Base-by-base conservation (phyloP, 2,888 invertebrate genomes). In the Nezara viridula region DNA sequence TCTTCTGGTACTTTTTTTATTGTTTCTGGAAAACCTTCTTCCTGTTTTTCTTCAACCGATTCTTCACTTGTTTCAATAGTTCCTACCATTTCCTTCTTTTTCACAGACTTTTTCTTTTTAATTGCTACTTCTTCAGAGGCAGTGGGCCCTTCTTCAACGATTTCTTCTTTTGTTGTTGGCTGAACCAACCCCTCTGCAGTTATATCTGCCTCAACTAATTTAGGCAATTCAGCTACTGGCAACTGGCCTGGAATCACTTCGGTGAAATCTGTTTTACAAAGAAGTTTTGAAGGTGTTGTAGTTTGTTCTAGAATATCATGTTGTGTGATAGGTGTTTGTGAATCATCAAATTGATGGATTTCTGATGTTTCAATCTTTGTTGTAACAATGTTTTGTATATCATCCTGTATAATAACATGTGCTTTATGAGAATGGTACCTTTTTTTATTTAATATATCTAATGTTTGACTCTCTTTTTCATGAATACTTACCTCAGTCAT, bases 121-220 rank as follows among this genome's bases (percentile, higher is more conserved):
- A 92, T 89, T 92, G 92, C 14, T 50, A 81, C 49, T 55, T 89
- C 77, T 52, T 81, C 10, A n/a, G 81, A 24, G 24, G 14, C n/a
- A 14, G 14, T 44, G 16, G 12, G 16, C 12, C 1, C 27, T 85
- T 44, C 85, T 85, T 49, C 44, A 85, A 85, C n/a, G 6, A 24
- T 40, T 81, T 40, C 86, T 52, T 86, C 32, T 52, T 37, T 37
- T 37, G 19, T 86, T 10, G 50, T 55, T 9, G 55, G 50, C 19
- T 52, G n/a, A 14, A 49, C 0, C 27, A 55, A 27, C 32, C 52
- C 86, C 24, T 37, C 32, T 49, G 27, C 55, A 50, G 50, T 16
- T 52, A 27, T 3, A 12, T 27, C 50, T 86, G 50, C 86, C 86
- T 86, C 44, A 47, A 37, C 86, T 32, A 55, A 10, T 14, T 86